phyloP scores from a whole-genome alignment of 2,113 vertebrate genomes.

The Stomatorhinus ivindoensis region DNA sequence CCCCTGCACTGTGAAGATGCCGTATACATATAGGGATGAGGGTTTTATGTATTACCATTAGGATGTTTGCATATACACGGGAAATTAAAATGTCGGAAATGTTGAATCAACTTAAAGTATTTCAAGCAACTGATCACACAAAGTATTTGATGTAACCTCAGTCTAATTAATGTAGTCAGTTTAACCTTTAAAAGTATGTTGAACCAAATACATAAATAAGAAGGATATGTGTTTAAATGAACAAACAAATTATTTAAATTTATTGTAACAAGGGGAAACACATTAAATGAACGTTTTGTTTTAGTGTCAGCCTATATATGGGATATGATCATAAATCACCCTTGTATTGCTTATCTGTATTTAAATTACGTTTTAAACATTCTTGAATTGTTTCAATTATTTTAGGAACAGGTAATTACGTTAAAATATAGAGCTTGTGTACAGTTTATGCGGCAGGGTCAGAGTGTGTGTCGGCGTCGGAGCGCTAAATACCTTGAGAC shows the following conservation, averaged over 20 bases:
- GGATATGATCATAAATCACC: not conserved
- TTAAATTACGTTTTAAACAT: not conserved
- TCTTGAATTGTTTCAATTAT: not conserved
- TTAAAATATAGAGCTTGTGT: not conserved
- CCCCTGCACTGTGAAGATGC: not conserved
- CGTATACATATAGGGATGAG: not conserved
- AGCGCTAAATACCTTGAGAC: slow-evolving; percentile 28
- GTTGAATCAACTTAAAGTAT: not conserved
- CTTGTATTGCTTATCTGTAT: not conserved
- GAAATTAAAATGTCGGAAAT: not conserved
- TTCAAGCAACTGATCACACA: not conserved
- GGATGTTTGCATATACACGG: too few species aligned
- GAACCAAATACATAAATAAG: too few species aligned
- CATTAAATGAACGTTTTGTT: not conserved
- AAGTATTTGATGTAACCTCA: not conserved
- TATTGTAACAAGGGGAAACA: not conserved
- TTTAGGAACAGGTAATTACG: not conserved
- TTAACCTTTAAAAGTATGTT: not conserved
- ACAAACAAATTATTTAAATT: not conserved
- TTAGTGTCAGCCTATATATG: not conserved
- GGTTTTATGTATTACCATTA: not conserved
- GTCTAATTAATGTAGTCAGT: not conserved
- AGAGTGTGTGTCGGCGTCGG: not conserved
- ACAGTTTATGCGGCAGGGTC: not conserved
- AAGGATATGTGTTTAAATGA: not conserved